These are phyloP conservation scores for Coenonympha arcania DNA, from an alignment of 2,888 invertebrate species.

Conservation along the genomic window DNA sequence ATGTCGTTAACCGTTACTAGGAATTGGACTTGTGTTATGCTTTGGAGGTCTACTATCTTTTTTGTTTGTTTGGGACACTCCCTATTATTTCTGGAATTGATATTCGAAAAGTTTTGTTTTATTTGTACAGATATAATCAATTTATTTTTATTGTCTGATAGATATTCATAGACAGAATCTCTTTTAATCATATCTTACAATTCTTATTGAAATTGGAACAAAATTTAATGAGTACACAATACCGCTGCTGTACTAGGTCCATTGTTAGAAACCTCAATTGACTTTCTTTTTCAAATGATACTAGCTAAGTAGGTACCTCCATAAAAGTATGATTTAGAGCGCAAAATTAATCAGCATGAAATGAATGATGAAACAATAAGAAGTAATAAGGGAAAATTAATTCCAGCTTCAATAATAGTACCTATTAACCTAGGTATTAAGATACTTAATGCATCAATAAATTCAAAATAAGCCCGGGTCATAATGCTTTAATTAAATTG, in stretches of 20 bases:
- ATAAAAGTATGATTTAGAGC: neutral
- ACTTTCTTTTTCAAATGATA: neutral
- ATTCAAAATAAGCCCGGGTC: too few relatives aligned
- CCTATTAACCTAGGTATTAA: too few relatives aligned
- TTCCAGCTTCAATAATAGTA: neutral
- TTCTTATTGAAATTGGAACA: neutral
- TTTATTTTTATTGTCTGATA: conserved; percentile 4
- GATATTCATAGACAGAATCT: neutral
- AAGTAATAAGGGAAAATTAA: neutral
- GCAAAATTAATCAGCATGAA: neutral
- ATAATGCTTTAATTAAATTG: too few relatives aligned
- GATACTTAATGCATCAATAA: too few relatives aligned
- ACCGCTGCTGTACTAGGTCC: neutral
- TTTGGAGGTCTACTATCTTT: conserved; percentile 18
- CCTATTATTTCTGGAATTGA: conserved; percentile 23
- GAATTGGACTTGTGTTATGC: conserved; percentile 14
- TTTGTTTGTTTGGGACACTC: conserved; percentile 22
- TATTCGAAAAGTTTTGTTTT: conserved; percentile 16
- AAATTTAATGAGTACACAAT: neutral
- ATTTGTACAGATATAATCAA: conserved; percentile 9
- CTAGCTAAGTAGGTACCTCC: too few relatives aligned
- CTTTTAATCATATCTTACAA: neutral
- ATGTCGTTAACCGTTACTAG: conserved; percentile 18
- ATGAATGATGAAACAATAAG: neutral
- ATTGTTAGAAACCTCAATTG: neutral